Base-by-base conservation (phyloP, 2,797 vertebrate genomes). In the Silurus lanzhouensis region DNA sequence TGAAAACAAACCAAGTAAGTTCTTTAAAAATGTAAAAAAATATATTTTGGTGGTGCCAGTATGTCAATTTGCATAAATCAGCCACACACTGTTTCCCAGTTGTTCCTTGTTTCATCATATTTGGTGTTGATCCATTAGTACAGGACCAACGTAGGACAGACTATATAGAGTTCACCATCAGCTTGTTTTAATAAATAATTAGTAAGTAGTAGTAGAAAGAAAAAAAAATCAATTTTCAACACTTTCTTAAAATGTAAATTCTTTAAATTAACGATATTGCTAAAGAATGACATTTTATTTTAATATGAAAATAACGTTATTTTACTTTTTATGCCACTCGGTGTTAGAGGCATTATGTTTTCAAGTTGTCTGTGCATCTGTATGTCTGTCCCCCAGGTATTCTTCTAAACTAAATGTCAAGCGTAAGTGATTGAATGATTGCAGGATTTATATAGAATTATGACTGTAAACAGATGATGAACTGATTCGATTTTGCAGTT, bases 1-100 rank as follows among this genome's bases (percentile, higher is more conserved):
- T 87, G 96, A 97, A 76, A 99, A 99, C 94, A 98, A 95, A 58
- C 98, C 98, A 44, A 99, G 98, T 99, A 91, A 97, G 98, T 93
- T 25, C 57, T 52, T 52, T 58, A 31, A 10, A 52, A 52, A 48
- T 15, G 2, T n/a, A 3, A 52, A 6, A 6, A 52, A 17, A 66
- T 44, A n/a, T 38, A 25, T 58, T 63, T n/a, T n/a, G 61, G 4
- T 22, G 19, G 25, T 27, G 9, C 25, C 58, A 15, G 71, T 27
- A 27, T 74, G 46, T 55, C 22, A 1, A 1, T 14, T 31, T 10
- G 5, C 64, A 27, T 31, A 31, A 38, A 17, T 44, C 13, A 75
- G 48, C 46, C 22, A 7, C 70, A 46, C 6, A 1, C 14, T 8
- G 38, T 71, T 71, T 12, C 68, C 9, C 38, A 72, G 0, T 46